Conservation (phyloP, 2,888 invertebrate genomes). For the Neuroscelio doddi region DNA sequence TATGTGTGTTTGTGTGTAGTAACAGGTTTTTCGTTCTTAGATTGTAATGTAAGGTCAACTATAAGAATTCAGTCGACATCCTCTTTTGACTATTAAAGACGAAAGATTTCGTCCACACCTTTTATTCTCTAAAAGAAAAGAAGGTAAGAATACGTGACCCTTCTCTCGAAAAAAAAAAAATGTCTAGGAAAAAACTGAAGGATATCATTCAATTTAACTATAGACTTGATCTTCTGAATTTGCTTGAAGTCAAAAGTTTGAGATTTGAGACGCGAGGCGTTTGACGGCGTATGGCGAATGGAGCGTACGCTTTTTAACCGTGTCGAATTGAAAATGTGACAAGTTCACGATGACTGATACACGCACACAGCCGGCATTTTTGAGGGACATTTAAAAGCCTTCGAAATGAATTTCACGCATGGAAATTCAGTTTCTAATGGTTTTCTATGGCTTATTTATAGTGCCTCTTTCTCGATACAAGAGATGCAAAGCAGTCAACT, state of each 20-base stretch:
- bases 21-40: too few relatives aligned
- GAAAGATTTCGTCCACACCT: not conserved
- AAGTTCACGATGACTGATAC: conserved; percentile 11
- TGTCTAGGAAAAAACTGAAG: not conserved
- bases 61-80: not conserved
- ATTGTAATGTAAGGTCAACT: too few relatives aligned
- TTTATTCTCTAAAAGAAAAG: not conserved
- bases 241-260: not conserved
- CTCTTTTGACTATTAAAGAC: not conserved
- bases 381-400: conserved; percentile 12
- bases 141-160: not conserved
- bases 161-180: not conserved
- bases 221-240: not conserved
- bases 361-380: not conserved
- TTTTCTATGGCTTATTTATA: conserved; percentile 16
- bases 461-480: conserved; percentile 7
- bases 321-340: conserved; percentile 15
- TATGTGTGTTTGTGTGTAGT: too few relatives aligned
- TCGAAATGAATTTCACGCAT: conserved; percentile 17
- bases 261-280: not conserved
- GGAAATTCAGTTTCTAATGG: conserved; percentile 11
- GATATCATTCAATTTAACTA: not conserved
- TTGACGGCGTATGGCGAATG: conserved; percentile 18
- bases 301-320: not conserved
- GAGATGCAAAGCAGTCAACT: conserved; percentile 30